A percentile compares a stretch with the other conserved stretches of the same genome.
These are phyloP conservation scores for Zaprionus kolodkinae DNA, from an alignment of 1,140 invertebrate genomes.

Conservation along the genomic window DNA sequence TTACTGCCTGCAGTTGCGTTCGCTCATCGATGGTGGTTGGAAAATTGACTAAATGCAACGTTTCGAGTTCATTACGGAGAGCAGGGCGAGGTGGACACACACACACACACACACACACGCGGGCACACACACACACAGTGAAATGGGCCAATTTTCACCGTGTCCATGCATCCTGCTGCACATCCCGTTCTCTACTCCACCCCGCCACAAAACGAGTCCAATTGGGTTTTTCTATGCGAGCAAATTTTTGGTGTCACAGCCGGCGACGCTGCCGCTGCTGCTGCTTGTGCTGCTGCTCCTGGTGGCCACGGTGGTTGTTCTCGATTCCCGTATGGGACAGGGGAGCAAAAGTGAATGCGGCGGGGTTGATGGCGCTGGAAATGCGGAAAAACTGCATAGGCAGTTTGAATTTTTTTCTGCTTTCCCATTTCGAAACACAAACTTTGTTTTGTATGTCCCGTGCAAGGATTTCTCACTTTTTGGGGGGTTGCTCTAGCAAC, in stretches of 20 bases:
- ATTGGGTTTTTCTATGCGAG: constrained; percentile 63
- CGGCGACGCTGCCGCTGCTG: not conserved
- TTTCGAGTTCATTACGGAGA: constrained; percentile 58
- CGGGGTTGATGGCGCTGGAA: constrained; percentile 48
- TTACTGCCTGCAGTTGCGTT: constrained; percentile 23
- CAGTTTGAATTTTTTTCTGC: constrained; percentile 22
- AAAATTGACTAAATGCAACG: constrained; percentile 79
- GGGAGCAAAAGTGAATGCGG: constrained; percentile 1
- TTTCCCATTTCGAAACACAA: not conserved
- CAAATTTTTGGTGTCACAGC: constrained; percentile 49
- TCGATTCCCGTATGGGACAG: constrained; percentile 68
- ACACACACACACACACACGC: constrained; percentile 5
- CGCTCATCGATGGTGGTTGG: constrained; percentile 54
- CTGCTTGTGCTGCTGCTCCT: not conserved
- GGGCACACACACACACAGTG: constrained; percentile 8
- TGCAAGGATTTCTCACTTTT: constrained; percentile 38
- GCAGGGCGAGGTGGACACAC: constrained; percentile 14
- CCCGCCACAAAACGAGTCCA: constrained; percentile 34
- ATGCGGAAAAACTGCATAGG: constrained; percentile 52
- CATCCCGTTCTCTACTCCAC: not conserved
- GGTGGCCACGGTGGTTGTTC: constrained; percentile 50
- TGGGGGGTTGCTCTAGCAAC: constrained; percentile 17
- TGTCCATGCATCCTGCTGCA: constrained; percentile 16
- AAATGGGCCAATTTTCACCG: constrained; percentile 69
- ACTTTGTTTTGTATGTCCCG: constrained; percentile 29